Conservation (phyloP, 2,888 invertebrate species). For the Drosophila lutescens region DNA sequence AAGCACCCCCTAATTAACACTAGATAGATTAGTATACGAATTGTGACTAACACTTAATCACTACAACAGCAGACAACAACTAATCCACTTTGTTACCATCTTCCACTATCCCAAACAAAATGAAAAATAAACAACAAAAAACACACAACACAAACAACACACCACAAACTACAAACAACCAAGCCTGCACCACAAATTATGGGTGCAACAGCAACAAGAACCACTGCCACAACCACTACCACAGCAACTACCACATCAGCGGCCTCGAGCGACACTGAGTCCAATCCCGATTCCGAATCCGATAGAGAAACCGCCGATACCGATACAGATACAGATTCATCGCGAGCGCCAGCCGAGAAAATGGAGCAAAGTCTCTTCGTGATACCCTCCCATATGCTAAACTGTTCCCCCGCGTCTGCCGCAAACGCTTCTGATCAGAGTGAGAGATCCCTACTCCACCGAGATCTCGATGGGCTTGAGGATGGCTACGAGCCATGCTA, state of each 20-base stretch:
- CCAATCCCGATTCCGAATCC: conserved; percentile 11
- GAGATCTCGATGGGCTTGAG: conserved; percentile 48
- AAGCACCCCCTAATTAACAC: background rate
- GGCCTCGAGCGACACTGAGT: conserved; percentile 31
- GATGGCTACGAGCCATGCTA: conserved; percentile 80
- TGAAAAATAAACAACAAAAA: conserved; percentile 8
- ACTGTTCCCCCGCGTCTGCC: conserved; percentile 55
- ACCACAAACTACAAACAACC: conserved; percentile 32
- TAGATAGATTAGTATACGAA: conserved; percentile 11
- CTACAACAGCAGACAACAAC: conserved; percentile 50
- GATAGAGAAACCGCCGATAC: conserved; percentile 18
- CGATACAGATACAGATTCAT: conserved; percentile 14
- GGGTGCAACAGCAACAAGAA: conserved; percentile 41
- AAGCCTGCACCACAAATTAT: conserved; percentile 55
- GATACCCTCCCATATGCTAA: conserved; percentile 73
- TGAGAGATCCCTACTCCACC: conserved; percentile 17
- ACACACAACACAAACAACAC: conserved; percentile 46
- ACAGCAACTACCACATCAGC: conserved; percentile 13
- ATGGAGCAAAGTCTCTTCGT: conserved; percentile 72
- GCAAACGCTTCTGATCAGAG: conserved; percentile 61
- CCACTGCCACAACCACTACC: background rate
- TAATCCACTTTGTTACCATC: conserved; percentile 78
- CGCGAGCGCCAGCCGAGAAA: conserved; percentile 48
- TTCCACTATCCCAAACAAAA: conserved; percentile 60
- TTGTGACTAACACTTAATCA: conserved; percentile 76